Evolutionary conservation across 2,888 invertebrate species (phyloP).

Genomic region (Barypeithes pellucidus): DNA sequence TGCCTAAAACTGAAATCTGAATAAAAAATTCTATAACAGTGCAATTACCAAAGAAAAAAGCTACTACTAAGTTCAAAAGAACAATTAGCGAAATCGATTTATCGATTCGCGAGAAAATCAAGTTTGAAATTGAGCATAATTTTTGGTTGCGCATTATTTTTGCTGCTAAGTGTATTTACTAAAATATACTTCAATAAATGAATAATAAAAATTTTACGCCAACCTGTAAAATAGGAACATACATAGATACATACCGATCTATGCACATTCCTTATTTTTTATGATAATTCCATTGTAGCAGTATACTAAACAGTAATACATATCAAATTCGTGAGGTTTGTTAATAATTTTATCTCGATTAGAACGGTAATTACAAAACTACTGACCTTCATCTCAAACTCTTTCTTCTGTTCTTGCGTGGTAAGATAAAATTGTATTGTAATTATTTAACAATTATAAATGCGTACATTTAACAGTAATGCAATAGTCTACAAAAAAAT

Average conservation of each 20-base stretch:
- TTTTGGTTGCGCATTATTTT: too few relatives aligned
- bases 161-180: too few relatives aligned
- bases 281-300: constrained; percentile 16
- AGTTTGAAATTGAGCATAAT: too few relatives aligned
- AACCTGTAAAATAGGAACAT: constrained; percentile 1
- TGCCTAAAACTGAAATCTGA: too few relatives aligned
- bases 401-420: background rate
- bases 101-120: too few relatives aligned
- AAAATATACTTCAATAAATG: too few relatives aligned
- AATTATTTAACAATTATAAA: constrained; percentile 17
- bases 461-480: background rate
- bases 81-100: too few relatives aligned
- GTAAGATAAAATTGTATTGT: constrained; percentile 7
- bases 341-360: constrained; percentile 38
- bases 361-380: constrained; percentile 39
- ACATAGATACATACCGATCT: background rate
- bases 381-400: constrained; percentile 20
- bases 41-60: too few relatives aligned
- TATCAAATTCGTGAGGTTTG: constrained; percentile 17
- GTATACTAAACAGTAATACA: background rate
- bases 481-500: background rate
- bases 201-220: background rate
- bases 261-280: constrained; percentile 15
- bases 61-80: too few relatives aligned
- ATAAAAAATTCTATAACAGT: too few relatives aligned